Evolutionary conservation across 1,140 invertebrate genomes (phyloP).

Genomic region (Drosophila littoralis): DNA sequence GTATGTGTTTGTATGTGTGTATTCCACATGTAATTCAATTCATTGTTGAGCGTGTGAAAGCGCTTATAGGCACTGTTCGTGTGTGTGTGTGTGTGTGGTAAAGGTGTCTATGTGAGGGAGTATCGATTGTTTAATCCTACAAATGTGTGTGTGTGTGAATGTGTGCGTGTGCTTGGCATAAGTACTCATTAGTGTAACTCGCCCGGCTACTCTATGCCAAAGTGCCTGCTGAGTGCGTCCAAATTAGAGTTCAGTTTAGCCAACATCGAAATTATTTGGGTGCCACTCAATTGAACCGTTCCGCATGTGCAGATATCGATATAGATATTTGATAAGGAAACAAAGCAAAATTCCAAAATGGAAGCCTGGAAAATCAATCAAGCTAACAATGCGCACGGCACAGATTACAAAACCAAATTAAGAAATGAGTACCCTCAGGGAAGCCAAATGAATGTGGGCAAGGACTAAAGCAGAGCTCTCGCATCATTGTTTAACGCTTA

Average conservation of each 20-base stretch:
- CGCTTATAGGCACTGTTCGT: conserved; percentile 4
- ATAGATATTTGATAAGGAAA: background rate
- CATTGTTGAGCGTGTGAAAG: conserved; percentile 9
- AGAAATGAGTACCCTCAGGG: background rate
- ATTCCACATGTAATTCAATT: conserved; percentile 13
- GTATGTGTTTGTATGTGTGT: conserved; percentile 6
- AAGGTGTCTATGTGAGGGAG: background rate
- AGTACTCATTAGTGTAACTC: conserved; percentile 48
- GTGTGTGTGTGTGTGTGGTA: background rate
- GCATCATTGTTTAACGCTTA: conserved; percentile 4
- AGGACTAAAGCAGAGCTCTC: background rate
- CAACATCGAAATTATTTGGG: conserved; percentile 41
- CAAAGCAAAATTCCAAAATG: background rate
- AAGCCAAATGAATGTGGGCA: background rate
- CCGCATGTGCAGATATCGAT: background rate
- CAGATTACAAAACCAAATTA: conserved; percentile 3
- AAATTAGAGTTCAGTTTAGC: conserved; percentile 38
- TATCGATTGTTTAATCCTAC: conserved; percentile 17
- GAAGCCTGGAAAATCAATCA: conserved; percentile 1
- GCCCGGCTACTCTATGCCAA: conserved; percentile 21
- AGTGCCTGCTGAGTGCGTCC: conserved; percentile 18
- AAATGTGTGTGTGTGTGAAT: background rate
- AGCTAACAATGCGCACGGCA: conserved; percentile 1
- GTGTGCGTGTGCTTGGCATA: conserved; percentile 54
- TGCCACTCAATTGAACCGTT: conserved; percentile 38